A percentile compares a stretch with the other conserved stretches of the same genome.
Evolutionary conservation across 2,797 vertebrate species (phyloP).

Genomic region (Coregonus ussuriensis): DNA sequence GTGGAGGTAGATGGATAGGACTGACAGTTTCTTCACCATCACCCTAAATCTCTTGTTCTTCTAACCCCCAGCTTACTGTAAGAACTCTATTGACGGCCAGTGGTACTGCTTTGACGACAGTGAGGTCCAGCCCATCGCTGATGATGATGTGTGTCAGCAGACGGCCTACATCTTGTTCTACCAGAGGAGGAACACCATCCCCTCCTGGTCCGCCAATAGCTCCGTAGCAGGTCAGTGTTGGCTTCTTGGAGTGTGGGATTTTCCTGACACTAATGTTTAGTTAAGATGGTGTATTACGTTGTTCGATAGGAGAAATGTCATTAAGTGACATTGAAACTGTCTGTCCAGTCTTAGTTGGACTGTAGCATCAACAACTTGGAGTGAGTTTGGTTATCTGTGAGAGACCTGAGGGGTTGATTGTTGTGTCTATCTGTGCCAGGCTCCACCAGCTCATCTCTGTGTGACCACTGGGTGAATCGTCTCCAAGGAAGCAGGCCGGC

Average conservation of each 20-base stretch:
- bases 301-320: neutral
- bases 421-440: conserved; percentile 70
- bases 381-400: neutral
- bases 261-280: neutral
- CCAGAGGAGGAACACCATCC: conserved; percentile 92
- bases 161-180: conserved; percentile 97
- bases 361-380: neutral
- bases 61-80: conserved; percentile 85
- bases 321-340: neutral
- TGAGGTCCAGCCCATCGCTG: conserved; percentile 88
- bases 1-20: neutral
- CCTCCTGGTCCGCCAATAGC: conserved; percentile 98
- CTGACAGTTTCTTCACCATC: neutral
- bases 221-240: conserved; percentile 88
- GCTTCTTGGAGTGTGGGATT: conserved; percentile 2
- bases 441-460: conserved; percentile 96
- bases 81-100: conserved; percentile 95
- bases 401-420: conserved; percentile 3
- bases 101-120: conserved; percentile 99
- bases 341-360: neutral
- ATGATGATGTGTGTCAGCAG: conserved; percentile 94
- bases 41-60: neutral
- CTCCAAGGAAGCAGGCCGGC: conserved; percentile 92
- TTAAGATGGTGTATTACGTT: neutral
- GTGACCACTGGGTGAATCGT: conserved; percentile 97